phyloP scores from a whole-genome alignment of 2,888 invertebrate species.

The Drosophila borealis region DNA sequence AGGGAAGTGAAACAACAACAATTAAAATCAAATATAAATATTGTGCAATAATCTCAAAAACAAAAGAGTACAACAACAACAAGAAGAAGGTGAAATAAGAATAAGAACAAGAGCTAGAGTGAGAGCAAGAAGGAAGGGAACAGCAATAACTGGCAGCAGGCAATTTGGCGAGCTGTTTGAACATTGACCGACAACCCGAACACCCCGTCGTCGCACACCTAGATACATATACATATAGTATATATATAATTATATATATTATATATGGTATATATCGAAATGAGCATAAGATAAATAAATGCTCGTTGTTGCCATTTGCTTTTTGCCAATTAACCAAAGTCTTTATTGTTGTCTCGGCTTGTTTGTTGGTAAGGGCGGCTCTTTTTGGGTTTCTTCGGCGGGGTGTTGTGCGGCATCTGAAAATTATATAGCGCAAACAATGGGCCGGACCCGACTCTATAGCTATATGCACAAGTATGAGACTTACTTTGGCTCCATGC shows the following conservation, averaged over 20 bases:
- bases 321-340: constrained; percentile 79
- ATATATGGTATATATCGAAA: constrained; percentile 5
- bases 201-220: not conserved
- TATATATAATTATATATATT: constrained; percentile 1
- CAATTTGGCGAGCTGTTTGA: constrained; percentile 58
- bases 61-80: constrained; percentile 26
- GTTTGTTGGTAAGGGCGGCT: constrained; percentile 30
- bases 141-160: constrained; percentile 38
- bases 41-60: constrained; percentile 61
- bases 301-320: constrained; percentile 75
- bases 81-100: not conserved
- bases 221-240: constrained; percentile 5
- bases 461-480: constrained; percentile 31
- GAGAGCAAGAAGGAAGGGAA: not conserved
- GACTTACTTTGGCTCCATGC: constrained; percentile 72
- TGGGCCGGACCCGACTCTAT: constrained; percentile 49
- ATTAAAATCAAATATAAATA: constrained; percentile 73
- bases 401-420: constrained; percentile 39
- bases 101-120: not conserved
- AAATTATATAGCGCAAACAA: constrained; percentile 73
- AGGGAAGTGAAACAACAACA: constrained; percentile 33
- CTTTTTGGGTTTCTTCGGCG: not conserved
- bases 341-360: constrained; percentile 72
- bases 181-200: constrained; percentile 63
- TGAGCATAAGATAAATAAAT: constrained; percentile 74